A percentile compares a stretch with the other conserved stretches of the same genome.
phyloP scores from a whole-genome alignment of 2,113 vertebrate genomes.

The Tyrannus savana region DNA sequence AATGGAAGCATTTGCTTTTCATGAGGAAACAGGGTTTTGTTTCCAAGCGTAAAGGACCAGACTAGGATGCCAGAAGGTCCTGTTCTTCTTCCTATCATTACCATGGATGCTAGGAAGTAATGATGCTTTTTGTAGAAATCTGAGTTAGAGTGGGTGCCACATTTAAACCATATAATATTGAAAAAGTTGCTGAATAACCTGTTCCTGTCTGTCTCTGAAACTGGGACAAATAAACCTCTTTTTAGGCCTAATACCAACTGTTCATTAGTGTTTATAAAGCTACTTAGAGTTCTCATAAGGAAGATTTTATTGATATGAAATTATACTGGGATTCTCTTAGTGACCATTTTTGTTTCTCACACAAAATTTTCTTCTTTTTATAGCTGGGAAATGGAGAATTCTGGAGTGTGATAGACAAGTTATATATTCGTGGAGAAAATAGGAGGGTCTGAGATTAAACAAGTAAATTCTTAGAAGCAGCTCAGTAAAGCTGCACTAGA shows the following conservation, averaged over 20 bases:
- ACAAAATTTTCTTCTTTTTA: background rate
- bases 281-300: background rate
- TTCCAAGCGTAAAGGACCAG: background rate
- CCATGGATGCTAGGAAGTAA: background rate
- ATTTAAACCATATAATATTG: background rate
- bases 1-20: background rate
- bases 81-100: background rate
- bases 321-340: background rate
- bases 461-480: background rate
- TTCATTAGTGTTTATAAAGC: background rate
- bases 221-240: background rate
- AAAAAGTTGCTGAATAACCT: background rate
- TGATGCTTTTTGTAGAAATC: background rate
- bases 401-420: background rate
- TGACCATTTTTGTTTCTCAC: background rate
- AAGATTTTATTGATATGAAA: background rate
- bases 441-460: background rate
- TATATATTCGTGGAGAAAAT: background rate
- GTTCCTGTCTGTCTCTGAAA: background rate
- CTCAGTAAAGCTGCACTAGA: background rate
- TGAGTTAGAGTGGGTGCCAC: background rate
- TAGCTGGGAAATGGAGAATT: background rate
- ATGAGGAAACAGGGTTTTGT: background rate
- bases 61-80: background rate
- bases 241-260: background rate